Evolutionary conservation across 2,888 invertebrate genomes (phyloP).

Genomic region (Deilephila elpenor): DNA sequence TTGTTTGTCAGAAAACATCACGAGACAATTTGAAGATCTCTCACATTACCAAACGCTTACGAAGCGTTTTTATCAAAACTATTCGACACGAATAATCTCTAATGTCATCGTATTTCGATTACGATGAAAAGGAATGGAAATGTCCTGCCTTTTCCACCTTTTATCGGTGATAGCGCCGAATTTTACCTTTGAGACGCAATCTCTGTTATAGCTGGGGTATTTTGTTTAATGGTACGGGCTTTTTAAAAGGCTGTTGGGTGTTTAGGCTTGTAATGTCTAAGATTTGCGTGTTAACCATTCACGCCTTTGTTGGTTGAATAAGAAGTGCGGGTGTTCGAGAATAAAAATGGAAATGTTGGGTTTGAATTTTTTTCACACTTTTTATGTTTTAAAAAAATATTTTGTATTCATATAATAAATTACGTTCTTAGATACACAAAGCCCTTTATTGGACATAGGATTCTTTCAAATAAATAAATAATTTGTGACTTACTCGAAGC

Average conservation of each 20-base stretch:
- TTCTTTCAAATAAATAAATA: too few relatives aligned
- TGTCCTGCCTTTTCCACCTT: conserved; percentile 21
- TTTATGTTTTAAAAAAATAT: background rate
- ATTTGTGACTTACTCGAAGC: too few relatives aligned
- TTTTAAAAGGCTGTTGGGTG: conserved; percentile 13
- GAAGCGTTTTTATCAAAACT: conserved; percentile 24
- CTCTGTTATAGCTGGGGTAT: conserved; percentile 17
- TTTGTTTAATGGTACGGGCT: background rate
- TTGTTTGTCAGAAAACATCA: background rate
- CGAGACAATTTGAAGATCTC: conserved; percentile 8
- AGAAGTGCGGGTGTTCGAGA: background rate
- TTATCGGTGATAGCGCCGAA: conserved; percentile 19
- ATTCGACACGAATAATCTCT: conserved; percentile 21
- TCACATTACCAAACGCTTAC: background rate
- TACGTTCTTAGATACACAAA: background rate
- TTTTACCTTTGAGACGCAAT: conserved; percentile 29
- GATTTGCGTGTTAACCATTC: background rate
- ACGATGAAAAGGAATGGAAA: conserved; percentile 30
- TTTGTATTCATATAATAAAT: background rate
- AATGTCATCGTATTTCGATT: conserved; percentile 32
- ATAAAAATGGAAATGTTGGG: background rate
- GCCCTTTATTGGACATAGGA: too few relatives aligned
- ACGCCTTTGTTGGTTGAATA: background rate
- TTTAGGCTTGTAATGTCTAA: background rate
- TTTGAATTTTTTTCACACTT: background rate